phyloP scores from a whole-genome alignment of 2,888 invertebrate genomes.

The Dolomedes plantarius region DNA sequence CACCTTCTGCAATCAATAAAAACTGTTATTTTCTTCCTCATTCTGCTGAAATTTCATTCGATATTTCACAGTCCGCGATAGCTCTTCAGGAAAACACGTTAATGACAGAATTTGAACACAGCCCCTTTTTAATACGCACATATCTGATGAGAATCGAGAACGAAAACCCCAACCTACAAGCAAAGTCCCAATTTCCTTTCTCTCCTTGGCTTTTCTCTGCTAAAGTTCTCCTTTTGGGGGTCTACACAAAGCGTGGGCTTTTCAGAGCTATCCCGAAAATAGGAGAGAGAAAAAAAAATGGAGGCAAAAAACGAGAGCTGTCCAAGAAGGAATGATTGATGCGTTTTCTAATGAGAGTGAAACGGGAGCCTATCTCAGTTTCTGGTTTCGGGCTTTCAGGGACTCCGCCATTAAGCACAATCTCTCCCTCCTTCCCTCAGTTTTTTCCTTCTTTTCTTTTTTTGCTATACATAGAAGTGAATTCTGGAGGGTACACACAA shows the following conservation, averaged over 20 bases:
- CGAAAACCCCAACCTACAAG: conserved; percentile 25
- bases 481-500: not conserved
- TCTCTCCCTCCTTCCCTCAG: conserved; percentile 41
- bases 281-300: conserved; percentile 4
- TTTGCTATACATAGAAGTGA: conserved; percentile 45
- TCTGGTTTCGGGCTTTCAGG: conserved; percentile 62
- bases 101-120: conserved; percentile 48
- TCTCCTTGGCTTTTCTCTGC: conserved; percentile 32
- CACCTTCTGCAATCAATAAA: too few relatives aligned
- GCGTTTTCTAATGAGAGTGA: conserved; percentile 72
- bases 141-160: not conserved
- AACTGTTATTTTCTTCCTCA: too few relatives aligned
- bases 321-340: conserved; percentile 70
- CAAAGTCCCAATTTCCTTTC: conserved; percentile 44
- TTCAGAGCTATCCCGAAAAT: conserved; percentile 23
- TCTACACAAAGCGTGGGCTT: conserved; percentile 59
- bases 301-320: conserved; percentile 35
- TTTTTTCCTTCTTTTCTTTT: conserved; percentile 18
- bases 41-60: too few relatives aligned
- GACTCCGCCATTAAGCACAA: conserved; percentile 65
- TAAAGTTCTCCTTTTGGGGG: conserved; percentile 53
- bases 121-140: conserved; percentile 31
- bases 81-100: not conserved
- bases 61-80: too few relatives aligned
- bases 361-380: conserved; percentile 61